Conservation (phyloP, 2,113 vertebrate species). For the Nanorana parkeri region DNA sequence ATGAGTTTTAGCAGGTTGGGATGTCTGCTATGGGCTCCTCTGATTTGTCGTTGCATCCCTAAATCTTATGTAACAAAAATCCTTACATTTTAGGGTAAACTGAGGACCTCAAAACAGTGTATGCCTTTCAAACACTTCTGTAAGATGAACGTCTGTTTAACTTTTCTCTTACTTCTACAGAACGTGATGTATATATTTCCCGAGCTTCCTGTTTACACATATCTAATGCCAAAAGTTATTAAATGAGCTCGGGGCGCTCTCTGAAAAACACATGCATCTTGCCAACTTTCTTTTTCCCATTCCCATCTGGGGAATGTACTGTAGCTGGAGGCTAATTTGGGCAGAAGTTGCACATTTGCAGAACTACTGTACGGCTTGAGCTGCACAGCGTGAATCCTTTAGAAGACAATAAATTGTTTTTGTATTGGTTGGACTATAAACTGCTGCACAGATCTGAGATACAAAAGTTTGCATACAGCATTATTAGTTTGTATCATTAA, state of each 20-base stretch:
- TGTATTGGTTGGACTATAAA: background rate
- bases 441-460: background rate
- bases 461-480: background rate
- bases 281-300: constrained; percentile 36
- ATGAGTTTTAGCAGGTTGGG: too few species aligned
- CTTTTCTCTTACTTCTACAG: constrained; percentile 8
- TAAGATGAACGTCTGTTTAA: background rate
- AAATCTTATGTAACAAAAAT: too few species aligned
- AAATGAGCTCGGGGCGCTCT: constrained; percentile 19
- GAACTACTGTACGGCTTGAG: background rate
- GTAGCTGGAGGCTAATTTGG: constrained; percentile 26
- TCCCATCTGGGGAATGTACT: constrained; percentile 31
- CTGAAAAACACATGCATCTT: constrained; percentile 43
- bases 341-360: background rate
- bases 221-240: constrained; percentile 34
- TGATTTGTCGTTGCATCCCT: too few species aligned
- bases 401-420: background rate
- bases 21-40: too few species aligned
- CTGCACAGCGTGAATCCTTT: background rate
- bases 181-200: constrained; percentile 37
- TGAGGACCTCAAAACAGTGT: background rate
- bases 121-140: background rate
- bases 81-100: background rate
- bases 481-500: background rate
- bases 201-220: constrained; percentile 52